Percentiles rank a stretch among this genome's conserved stretches.
phyloP scores from a whole-genome alignment of 30 jellyfish, hydroid and myxozoan genomes.

The Pseudorhiza aurosa region DNA sequence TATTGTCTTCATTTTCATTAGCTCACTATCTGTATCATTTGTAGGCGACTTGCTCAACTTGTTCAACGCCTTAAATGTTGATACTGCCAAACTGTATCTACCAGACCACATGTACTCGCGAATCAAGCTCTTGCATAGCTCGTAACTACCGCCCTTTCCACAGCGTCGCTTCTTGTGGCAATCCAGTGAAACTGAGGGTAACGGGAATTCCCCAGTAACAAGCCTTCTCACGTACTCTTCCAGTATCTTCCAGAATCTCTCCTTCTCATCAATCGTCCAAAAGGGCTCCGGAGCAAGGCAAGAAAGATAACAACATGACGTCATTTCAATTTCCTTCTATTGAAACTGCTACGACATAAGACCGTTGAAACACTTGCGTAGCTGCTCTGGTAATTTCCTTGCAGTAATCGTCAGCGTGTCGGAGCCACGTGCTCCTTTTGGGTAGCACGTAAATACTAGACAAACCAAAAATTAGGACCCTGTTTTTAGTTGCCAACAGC shows the following conservation, averaged over 20 bases:
- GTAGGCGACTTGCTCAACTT: not conserved
- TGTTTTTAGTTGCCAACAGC: no score
- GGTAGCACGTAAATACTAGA: no score
- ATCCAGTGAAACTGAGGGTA: not conserved
- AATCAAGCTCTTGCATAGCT: not conserved
- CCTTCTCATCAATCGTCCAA: slow-evolving; percentile 46
- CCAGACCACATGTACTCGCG: slow-evolving; percentile 53
- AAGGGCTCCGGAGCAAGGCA: slow-evolving; percentile 37
- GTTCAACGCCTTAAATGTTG: slow-evolving; percentile 5
- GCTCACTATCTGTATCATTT: not conserved
- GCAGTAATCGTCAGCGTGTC: no score
- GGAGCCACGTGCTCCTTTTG: no score
- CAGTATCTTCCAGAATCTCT: slow-evolving; percentile 31
- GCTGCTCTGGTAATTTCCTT: no score
- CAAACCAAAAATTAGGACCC: no score
- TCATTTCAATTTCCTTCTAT: no score
- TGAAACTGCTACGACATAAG: no score
- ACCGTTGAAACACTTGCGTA: no score
- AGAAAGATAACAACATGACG: slow-evolving; percentile 37
- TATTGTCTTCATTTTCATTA: slow-evolving; percentile 6
- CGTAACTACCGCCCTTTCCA: not conserved
- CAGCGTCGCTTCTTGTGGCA: not conserved
- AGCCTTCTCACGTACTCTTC: slow-evolving; percentile 13
- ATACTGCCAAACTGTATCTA: slow-evolving; percentile 36
- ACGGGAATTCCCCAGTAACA: not conserved